phyloP scores from a whole-genome alignment of 2,888 invertebrate species.

The Geotrupes spiniger region DNA sequence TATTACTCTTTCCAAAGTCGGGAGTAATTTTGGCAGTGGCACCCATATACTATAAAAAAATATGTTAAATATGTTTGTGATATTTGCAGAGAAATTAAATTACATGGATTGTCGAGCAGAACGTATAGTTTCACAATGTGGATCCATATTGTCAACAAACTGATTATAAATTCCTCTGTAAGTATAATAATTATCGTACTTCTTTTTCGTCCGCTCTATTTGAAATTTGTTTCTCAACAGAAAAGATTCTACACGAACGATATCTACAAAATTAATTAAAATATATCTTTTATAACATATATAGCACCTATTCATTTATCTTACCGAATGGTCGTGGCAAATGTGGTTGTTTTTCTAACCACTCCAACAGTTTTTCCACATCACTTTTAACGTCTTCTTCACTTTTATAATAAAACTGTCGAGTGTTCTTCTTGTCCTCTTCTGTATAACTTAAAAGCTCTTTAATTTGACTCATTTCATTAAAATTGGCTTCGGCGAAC shows the following conservation, averaged over 20 bases:
- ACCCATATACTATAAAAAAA: no score
- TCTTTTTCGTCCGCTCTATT: constrained; percentile 15
- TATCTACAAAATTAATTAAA: constrained; percentile 5
- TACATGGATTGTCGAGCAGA: no score
- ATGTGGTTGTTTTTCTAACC: constrained; percentile 6
- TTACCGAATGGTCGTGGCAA: constrained; percentile 7
- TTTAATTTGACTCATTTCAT: constrained; percentile 1
- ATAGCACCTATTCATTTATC: background rate
- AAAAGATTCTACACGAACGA: constrained; percentile 12
- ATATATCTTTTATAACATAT: background rate
- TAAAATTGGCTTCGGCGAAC: no score
- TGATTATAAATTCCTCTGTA: background rate
- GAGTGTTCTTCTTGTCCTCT: background rate
- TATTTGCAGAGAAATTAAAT: no score
- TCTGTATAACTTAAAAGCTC: background rate
- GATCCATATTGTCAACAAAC: background rate
- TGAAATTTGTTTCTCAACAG: constrained; percentile 20
- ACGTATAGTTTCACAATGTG: background rate
- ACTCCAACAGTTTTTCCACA: constrained; percentile 6
- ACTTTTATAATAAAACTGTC: background rate
- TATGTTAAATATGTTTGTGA: no score
- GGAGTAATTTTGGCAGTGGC: no score
- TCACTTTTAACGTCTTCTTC: constrained; percentile 1
- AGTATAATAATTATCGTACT: constrained; percentile 15
- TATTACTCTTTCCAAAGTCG: no score